These are phyloP conservation scores for Enteromius mattozi DNA, from an alignment of 2,797 vertebrate genomes.

Conservation along the genomic window DNA sequence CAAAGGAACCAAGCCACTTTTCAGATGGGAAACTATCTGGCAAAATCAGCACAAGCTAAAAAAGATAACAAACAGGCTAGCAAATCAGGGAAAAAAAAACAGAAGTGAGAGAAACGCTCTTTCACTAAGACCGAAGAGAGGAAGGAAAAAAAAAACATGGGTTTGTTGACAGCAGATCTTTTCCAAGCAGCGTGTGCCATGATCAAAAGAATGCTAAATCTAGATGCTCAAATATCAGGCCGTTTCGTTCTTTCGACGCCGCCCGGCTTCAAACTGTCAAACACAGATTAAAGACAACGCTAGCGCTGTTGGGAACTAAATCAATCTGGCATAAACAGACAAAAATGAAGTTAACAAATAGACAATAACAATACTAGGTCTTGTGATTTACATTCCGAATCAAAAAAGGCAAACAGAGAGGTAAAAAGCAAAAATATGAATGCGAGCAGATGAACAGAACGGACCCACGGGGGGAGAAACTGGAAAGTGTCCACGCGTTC, in stretches of 20 bases:
- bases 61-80: not conserved
- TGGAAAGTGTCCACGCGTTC: constrained; percentile 51
- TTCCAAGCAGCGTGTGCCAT: constrained; percentile 10
- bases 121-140: constrained; percentile 25
- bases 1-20: not conserved
- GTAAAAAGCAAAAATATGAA: constrained; percentile 27
- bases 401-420: constrained; percentile 15
- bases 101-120: constrained; percentile 5
- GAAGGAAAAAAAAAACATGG: constrained; percentile 19
- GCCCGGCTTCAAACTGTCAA: constrained; percentile 13
- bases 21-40: not conserved
- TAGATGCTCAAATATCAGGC: constrained; percentile 1
- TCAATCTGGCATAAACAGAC: constrained; percentile 16
- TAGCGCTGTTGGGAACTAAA: constrained; percentile 17
- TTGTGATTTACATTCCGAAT: constrained; percentile 20
- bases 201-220: constrained; percentile 40
- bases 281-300: constrained; percentile 24
- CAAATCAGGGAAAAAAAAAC: not conserved
- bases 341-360: constrained; percentile 21
- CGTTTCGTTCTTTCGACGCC: not conserved
- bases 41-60: constrained; percentile 2
- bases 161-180: constrained; percentile 32
- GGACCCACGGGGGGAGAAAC: constrained; percentile 26
- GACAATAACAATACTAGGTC: constrained; percentile 1
- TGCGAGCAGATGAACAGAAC: constrained; percentile 44